Evolutionary conservation across 2,113 vertebrate genomes (phyloP), one percentile per base, ranked within the genome.

Genomic region (Takifugu flavidus): DNA sequence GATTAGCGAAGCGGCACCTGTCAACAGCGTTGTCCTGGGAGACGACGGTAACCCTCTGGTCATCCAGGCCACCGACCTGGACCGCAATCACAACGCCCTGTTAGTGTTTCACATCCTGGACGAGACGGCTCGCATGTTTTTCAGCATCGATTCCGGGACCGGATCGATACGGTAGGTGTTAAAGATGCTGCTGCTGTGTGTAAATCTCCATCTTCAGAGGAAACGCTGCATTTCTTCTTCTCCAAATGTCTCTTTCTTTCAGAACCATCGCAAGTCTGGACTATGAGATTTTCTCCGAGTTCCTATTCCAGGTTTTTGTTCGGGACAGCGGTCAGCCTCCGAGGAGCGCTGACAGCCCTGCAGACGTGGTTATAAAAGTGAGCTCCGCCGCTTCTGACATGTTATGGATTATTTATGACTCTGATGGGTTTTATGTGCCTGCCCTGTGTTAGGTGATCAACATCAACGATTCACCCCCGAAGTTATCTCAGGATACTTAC

Each of bases 61-160:
- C 26, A 95, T 99, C 67, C 90, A 87, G 79, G 95, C 96, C 42
- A 90, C 87, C 0, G 97, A 99, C 73, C 91, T 88, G 4, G 97
- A 99, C 81, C 94, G 92, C 65, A 96, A 95, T 80, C 94, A 94
- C 68, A 99, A 99, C 0, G 93, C 95, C 57, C 78, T 98, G 66
- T 87, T 99, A n/a, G 91, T 94, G 29, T 98, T 97, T 75, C 92
- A 96, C 79, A 98, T 99, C 44, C 86, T 98, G 56, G 96, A 98
- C 25, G 93, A 94, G 42, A 95, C 90, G 0, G 94, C 96, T 51
- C 93, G 94, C 45, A 92, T 91, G 67, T 96, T 95, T 79, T 99
- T 99, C 78, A 96, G 92, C 0, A 94, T 98, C 50, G 96, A 99
- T 83, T 95, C 96, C 4, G 96, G 93, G 72, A 98, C 96, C 0